Evolutionary conservation across 1,140 invertebrate species (phyloP).

Genomic region (Whitmania pigra): DNA sequence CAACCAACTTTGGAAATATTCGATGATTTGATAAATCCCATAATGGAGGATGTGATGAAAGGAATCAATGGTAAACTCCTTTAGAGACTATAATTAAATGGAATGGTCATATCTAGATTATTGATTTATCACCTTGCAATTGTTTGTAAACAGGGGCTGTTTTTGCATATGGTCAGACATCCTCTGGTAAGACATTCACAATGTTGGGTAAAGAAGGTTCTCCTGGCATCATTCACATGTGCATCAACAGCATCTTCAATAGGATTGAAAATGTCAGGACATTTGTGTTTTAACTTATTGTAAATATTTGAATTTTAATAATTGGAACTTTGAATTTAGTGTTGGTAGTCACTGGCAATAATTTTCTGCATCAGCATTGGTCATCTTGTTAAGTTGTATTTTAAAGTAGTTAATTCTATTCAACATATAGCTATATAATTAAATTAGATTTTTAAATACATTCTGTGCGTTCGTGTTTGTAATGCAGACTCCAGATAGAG

Average conservation of each 20-base stretch:
- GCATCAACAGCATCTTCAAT: conserved; percentile 97
- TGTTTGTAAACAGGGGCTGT: conserved; percentile 47
- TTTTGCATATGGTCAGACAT: conserved; percentile 98
- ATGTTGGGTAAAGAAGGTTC: conserved; percentile 99
- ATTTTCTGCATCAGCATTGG: no score
- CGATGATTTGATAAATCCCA: conserved; percentile 30
- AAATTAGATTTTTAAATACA: neutral
- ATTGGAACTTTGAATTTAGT: no score
- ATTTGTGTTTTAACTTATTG: neutral
- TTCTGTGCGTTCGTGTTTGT: conserved; percentile 10
- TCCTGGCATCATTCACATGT: conserved; percentile 94
- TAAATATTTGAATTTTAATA: no score
- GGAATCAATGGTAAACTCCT: conserved; percentile 32
- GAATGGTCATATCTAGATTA: no score
- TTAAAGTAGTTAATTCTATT: no score
- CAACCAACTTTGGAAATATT: conserved; percentile 31
- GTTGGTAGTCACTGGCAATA: no score
- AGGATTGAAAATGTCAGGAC: conserved; percentile 64
- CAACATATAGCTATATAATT: no score
- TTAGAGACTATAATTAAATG: no score
- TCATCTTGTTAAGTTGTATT: no score
- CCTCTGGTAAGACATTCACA: conserved; percentile 97
- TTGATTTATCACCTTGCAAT: conserved; percentile 33
- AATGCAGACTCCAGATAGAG: conserved; percentile 33
- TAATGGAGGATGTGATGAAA: conserved; percentile 30